Conservation (phyloP, 2,797 vertebrate genomes). For the Periophthalmus magnuspinnatus region DNA sequence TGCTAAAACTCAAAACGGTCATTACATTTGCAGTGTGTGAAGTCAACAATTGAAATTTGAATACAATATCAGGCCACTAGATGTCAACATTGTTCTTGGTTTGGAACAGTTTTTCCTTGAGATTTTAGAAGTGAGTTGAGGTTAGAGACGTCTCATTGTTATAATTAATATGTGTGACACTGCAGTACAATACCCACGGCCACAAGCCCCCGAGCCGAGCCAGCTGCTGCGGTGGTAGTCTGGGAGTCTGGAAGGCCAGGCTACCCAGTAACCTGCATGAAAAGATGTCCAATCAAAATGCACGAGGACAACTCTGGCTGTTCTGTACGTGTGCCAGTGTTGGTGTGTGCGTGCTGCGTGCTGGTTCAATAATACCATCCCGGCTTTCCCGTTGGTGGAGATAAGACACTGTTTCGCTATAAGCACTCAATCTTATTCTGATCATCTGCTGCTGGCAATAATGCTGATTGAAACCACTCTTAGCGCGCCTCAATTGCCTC, state of each 20-base stretch:
- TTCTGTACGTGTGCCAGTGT: slow-evolving; percentile 11
- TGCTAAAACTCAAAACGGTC: not conserved
- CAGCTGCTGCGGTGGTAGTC: slow-evolving; percentile 42
- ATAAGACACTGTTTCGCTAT: slow-evolving; percentile 29
- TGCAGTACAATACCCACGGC: slow-evolving; percentile 45
- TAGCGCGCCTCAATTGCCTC: slow-evolving; percentile 24
- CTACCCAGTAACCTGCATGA: slow-evolving; percentile 49
- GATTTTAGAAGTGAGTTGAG: slow-evolving; percentile 8
- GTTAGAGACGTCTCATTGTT: slow-evolving; percentile 24
- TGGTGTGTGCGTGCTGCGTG: not conserved
- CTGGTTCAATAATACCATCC: slow-evolving; percentile 27
- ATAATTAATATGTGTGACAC: slow-evolving; percentile 28
- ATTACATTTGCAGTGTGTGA: not conserved
- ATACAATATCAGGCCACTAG: slow-evolving; percentile 41
- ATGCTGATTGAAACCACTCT: slow-evolving; percentile 40
- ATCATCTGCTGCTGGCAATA: slow-evolving; percentile 32
- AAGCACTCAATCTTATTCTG: slow-evolving; percentile 30
- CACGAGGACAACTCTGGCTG: slow-evolving; percentile 24
- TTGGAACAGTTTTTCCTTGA: slow-evolving; percentile 21
- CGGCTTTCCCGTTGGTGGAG: slow-evolving; percentile 21
- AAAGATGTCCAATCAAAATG: slow-evolving; percentile 34
- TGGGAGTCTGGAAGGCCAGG: slow-evolving; percentile 63
- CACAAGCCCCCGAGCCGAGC: slow-evolving; percentile 30
- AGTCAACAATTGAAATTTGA: too few species aligned
- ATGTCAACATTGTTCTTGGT: slow-evolving; percentile 58